Evolutionary conservation across 92 coral and sea anemone species (phyloP), one percentile per base, ranked within the genome.

Genomic region (Epizoanthus ramosus): DNA sequence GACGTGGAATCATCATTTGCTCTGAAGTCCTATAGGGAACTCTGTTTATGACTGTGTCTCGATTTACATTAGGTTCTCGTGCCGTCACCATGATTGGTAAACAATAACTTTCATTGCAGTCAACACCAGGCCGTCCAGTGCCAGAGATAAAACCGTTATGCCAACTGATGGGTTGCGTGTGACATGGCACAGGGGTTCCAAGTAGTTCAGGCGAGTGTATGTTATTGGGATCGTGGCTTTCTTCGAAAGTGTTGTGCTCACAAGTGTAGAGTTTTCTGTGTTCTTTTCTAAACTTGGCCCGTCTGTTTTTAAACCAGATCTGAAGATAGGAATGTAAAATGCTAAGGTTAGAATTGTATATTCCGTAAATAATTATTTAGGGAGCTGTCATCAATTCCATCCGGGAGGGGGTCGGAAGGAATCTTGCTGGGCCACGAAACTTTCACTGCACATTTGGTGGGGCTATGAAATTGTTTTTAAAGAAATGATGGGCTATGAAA

Each of bases 281-380:
- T 58, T 84, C 92, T 79, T 93, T 93, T 57, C 98, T 91, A 43
- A 80, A 91, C 65, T 93, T 93, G 57, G 98, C 98, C 21, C 98
- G 84, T 87, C 98, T 74, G 64, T 93, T 93, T 85, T 93, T 93
- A 43, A 93, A 93, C 98, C 98, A 93, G 9, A 93, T 92, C 98
- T 93, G 41, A 25, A 80, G 66, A 71, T 12, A 31, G 52, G 28
- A 19, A 41, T 57, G 25, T 70, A 17, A 14, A 14, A 52, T 41
- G 14, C 54, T 12, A 50, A 10, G 13, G 54, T 50, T 50, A 50
- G 54, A 12, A 50, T 9, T 9, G 54, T 50, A 50, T 50, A 50
- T 12, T 12, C 14, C 54, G 54, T 50, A 13, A 50, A 9, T 50
- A 50, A 50, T 50, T 43, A 43, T 41, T 41, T 5, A 28, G n/a